A percentile compares a stretch with the other conserved stretches of the same genome.
Evolutionary conservation across 1,140 invertebrate genomes (phyloP).

Genomic region (Tetraneura akinire): DNA sequence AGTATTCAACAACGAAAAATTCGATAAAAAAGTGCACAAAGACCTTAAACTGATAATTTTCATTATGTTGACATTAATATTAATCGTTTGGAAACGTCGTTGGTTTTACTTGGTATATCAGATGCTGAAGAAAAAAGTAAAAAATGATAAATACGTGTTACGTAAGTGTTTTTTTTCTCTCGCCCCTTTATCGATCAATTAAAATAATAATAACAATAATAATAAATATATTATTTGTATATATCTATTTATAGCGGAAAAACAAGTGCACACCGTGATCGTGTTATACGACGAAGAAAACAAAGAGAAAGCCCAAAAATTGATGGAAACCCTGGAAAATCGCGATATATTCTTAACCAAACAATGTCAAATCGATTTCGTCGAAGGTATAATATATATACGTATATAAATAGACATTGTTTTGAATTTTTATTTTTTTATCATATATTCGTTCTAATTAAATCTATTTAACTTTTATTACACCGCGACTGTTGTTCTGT

Average conservation of each 20-base stretch:
- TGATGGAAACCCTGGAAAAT: conserved; percentile 26
- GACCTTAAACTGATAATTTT: conserved; percentile 31
- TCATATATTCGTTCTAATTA: neutral
- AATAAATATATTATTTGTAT: neutral
- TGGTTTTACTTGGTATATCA: neutral
- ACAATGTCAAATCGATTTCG: conserved; percentile 13
- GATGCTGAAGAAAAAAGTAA: conserved; percentile 18
- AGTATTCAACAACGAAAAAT: conserved; percentile 27
- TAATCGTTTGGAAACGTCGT: conserved; percentile 34
- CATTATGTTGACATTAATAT: conserved; percentile 28
- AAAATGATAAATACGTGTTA: conserved; percentile 41
- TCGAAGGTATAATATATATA: neutral
- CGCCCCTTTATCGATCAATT: too few relatives aligned
- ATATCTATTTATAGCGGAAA: conserved; percentile 23
- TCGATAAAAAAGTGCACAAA: conserved; percentile 29
- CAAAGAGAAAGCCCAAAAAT: conserved; percentile 25
- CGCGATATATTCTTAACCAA: conserved; percentile 25
- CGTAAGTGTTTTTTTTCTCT: neutral
- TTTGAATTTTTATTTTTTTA: neutral
- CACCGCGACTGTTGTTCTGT: too few relatives aligned
- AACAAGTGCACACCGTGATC: neutral
- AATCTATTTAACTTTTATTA: neutral
- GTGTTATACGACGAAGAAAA: conserved; percentile 36
- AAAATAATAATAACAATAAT: neutral
- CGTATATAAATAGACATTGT: too few relatives aligned